Evolutionary conservation across 2,113 vertebrate species (phyloP).

Genomic region (Dicentrarchus labrax): DNA sequence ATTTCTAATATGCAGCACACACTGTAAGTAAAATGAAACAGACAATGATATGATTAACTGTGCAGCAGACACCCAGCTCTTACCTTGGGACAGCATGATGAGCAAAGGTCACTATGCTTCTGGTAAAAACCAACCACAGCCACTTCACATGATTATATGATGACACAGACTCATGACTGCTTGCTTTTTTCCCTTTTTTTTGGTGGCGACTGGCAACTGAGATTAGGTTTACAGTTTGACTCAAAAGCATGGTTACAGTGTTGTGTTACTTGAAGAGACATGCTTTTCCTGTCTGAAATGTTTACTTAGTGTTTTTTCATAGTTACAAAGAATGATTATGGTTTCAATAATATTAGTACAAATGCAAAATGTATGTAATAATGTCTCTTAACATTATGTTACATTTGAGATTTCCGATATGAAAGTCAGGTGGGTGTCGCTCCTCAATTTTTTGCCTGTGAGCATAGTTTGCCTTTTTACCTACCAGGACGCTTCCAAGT

Average conservation of each 20-base stretch:
- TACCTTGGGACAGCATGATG: slow-evolving; percentile 25
- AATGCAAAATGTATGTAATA: background rate
- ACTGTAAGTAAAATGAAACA: background rate
- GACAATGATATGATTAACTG: slow-evolving; percentile 3
- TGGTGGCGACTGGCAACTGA: background rate
- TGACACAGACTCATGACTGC: slow-evolving; percentile 50
- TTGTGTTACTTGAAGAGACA: slow-evolving; percentile 17
- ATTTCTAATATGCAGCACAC: background rate
- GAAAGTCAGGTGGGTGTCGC: background rate
- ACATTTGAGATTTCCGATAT: background rate
- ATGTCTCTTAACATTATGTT: background rate
- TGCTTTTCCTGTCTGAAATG: background rate
- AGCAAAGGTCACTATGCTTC: slow-evolving; percentile 50
- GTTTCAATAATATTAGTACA: background rate
- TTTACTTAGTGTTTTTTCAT: background rate
- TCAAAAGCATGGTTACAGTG: slow-evolving; percentile 26
- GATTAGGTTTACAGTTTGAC: slow-evolving; percentile 41
- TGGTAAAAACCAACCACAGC: slow-evolving; percentile 19
- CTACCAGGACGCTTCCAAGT: background rate
- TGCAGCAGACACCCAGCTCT: background rate
- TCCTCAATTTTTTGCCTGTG: background rate
- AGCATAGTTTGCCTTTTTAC: background rate
- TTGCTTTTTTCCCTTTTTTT: background rate
- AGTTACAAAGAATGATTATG: background rate
- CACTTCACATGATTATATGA: slow-evolving; percentile 59